Evolutionary conservation across 2,888 invertebrate species (phyloP), one percentile per base, ranked within the genome.

Genomic region (Acholoe squamosa): DNA sequence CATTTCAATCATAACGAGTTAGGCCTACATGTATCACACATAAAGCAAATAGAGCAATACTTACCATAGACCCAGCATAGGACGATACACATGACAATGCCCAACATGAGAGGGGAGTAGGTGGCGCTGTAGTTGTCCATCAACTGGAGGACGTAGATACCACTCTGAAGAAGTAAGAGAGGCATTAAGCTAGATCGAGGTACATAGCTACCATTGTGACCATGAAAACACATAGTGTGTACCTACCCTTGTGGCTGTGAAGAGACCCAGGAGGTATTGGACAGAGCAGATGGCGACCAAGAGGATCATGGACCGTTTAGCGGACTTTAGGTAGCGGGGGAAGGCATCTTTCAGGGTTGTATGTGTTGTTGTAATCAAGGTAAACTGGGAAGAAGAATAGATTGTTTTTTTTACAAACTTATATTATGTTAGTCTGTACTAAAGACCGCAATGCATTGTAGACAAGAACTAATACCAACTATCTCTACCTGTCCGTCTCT

Each of bases 321-420:
- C 93, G 43, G 94, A 94, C 34, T 95, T 92, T 0, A 96, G 94
- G 56, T 90, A 34, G 0, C 94, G 93, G 0, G 96, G 96, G 91
- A 96, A 96, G 80, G 96, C 95, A 92, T 96, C 96, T 61, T 96
- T 95, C n/a, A 96, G 93, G 25, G 96, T 96, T 1, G 96, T 96
- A 43, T 96, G 96, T 19, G 96, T 95, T 0, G 96, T 96, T 92
- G 96, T 96, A 89, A 96, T 95, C 52, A 96, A 93, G 89, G 96
- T 96, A 93, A 96, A 95, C 95, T 96, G 93, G 14, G n/a, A 12
- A 89, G 16, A 43, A 43, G 43, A 43, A 43, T n/a, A n/a, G n/a
- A n/a, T n/a, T n/a, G n/a, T n/a, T n/a, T n/a, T n/a, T n/a, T n/a
- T n/a, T n/a, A n/a, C n/a, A n/a, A n/a, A n/a, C n/a, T n/a, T n/a